These are phyloP conservation scores for Diaphora mendica DNA, from an alignment of 2,888 invertebrate species.

Conservation along the genomic window DNA sequence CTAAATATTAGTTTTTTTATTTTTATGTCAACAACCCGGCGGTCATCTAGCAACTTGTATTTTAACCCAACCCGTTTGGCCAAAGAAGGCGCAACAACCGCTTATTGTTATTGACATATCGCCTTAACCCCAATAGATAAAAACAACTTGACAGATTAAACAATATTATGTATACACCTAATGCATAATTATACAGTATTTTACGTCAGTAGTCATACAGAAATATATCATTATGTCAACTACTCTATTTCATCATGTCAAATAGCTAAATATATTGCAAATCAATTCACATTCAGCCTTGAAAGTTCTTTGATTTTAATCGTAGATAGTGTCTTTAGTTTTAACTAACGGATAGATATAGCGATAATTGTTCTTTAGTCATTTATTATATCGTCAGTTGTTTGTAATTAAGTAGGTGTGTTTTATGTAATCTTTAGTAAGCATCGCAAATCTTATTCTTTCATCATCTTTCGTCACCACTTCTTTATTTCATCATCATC, in stretches of 20 bases:
- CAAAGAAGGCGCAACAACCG: not conserved
- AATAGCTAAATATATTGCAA: constrained; percentile 4
- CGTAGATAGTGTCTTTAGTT: constrained; percentile 18
- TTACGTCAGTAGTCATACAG: not conserved
- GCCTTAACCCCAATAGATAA: constrained; percentile 1
- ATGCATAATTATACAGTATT: not conserved
- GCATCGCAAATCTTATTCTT: not conserved
- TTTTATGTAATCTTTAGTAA: not conserved
- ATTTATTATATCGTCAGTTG: constrained; percentile 11
- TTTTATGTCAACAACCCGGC: no score
- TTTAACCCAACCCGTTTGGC: no score
- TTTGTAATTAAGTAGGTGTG: not conserved
- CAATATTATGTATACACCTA: not conserved
- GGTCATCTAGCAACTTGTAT: no score
- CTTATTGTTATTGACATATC: not conserved
- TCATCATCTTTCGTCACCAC: not conserved
- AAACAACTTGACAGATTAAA: not conserved
- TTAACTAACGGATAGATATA: constrained; percentile 14
- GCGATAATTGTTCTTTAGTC: constrained; percentile 18
- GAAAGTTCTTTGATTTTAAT: constrained; percentile 12
- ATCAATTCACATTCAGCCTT: constrained; percentile 8
- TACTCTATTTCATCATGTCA: constrained; percentile 1
- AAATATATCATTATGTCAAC: constrained; percentile 13
- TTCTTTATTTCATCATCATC: not conserved
- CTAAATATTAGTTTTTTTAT: no score